phyloP scores from a whole-genome alignment of 2,113 vertebrate genomes.

The Clarias batrachus region DNA sequence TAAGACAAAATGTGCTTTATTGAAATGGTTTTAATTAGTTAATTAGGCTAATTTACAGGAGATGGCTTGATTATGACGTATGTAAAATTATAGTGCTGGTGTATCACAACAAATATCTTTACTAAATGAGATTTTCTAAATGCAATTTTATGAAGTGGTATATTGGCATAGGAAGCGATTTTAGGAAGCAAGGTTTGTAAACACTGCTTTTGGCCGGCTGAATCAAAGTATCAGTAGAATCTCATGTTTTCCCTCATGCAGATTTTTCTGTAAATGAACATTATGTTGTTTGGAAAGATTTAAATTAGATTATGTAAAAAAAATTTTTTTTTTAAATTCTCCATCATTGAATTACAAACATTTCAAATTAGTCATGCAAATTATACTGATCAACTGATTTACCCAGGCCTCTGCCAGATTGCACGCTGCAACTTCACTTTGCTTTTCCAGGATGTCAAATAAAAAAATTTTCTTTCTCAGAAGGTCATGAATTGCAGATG shows the following conservation, averaged over 20 bases:
- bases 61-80: slow-evolving; percentile 33
- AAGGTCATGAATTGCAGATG: slow-evolving; percentile 53
- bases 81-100: background rate
- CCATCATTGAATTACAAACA: slow-evolving; percentile 46
- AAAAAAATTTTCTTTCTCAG: slow-evolving; percentile 39
- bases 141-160: background rate
- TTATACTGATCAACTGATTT: slow-evolving; percentile 55
- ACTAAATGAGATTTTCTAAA: background rate
- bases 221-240: background rate
- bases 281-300: background rate
- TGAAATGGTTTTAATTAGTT: slow-evolving; percentile 49
- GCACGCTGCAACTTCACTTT: slow-evolving; percentile 30
- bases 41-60: slow-evolving; percentile 38
- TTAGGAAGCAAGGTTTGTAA: background rate
- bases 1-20: slow-evolving; percentile 42
- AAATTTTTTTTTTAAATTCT: too few relatives aligned
- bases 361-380: slow-evolving; percentile 64
- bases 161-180: background rate
- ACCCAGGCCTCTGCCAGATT: slow-evolving; percentile 59
- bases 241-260: too few relatives aligned
- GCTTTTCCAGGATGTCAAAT: slow-evolving; percentile 37
- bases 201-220: background rate
- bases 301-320: background rate
- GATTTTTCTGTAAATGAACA: background rate
- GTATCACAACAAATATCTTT: background rate